phyloP scores from a whole-genome alignment of 1,140 invertebrate genomes.

The Drosophila azteca region DNA sequence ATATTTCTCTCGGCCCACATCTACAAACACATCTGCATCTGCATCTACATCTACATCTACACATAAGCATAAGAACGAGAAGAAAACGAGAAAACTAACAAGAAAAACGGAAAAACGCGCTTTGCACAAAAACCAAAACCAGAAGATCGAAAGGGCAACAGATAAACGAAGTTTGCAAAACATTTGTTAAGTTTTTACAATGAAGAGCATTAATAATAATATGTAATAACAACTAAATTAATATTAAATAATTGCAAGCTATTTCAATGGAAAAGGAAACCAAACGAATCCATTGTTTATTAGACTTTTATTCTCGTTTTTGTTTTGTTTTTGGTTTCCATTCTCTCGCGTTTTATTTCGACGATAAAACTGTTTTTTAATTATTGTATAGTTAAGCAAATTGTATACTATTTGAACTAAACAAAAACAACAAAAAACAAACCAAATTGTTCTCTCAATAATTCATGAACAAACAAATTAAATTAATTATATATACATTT shows the following conservation, averaged over 20 bases:
- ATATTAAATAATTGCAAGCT: constrained; percentile 60
- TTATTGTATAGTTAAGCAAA: constrained; percentile 75
- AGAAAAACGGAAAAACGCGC: constrained; percentile 40
- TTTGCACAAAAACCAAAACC: constrained; percentile 38
- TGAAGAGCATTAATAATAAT: constrained; percentile 59
- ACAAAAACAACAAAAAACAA: constrained; percentile 27
- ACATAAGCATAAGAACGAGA: constrained; percentile 30
- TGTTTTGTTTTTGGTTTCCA: constrained; percentile 13
- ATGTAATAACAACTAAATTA: constrained; percentile 70
- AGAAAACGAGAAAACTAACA: not conserved
- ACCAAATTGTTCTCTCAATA: constrained; percentile 74
- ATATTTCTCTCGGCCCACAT: constrained; percentile 38
- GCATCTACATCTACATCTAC: constrained; percentile 34
- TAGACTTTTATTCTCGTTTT: constrained; percentile 14
- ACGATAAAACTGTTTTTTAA: constrained; percentile 75
- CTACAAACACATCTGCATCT: constrained; percentile 35
- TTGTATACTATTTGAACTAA: constrained; percentile 79
- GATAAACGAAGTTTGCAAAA: constrained; percentile 69
- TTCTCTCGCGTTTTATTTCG: constrained; percentile 51
- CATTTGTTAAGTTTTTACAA: constrained; percentile 82
- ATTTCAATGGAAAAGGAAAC: constrained; percentile 19
- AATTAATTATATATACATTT: constrained; percentile 65
- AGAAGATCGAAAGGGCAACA: constrained; percentile 54
- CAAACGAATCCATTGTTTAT: constrained; percentile 53
- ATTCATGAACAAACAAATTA: constrained; percentile 73